Base-by-base conservation (phyloP, 2,113 vertebrate species). In the Tenrec ecaudatus region DNA sequence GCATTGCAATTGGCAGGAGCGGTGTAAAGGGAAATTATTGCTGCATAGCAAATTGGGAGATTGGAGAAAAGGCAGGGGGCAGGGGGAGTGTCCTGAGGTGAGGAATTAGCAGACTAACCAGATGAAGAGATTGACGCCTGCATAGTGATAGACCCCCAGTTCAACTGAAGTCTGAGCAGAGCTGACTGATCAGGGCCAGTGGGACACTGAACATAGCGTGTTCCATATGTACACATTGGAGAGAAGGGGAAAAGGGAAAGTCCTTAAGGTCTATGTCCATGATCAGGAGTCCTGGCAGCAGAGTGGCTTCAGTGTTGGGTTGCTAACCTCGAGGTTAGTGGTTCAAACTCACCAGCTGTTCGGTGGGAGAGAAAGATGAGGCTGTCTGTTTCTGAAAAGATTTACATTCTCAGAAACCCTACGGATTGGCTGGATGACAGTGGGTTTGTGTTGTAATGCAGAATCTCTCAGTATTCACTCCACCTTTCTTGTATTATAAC, bases 1-100 rank as follows among this genome's bases (percentile, higher is more conserved):
- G 97, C 96, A 96, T 92, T 62, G 84, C 94, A 89, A 95, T 93
- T 82, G 95, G 95, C 95, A 97, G 88, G 95, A 94, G 96, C 60
- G 10, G 91, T 90, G 96, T 95, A 94, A 97, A 97, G 94, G 95
- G 96, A 98, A 97, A 97, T 97, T 96, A 96, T 82, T 97, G 97
- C 95, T 94, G 97, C 96, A 96, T 84, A 97, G 94, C 97, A 97
- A 97, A 97, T 96, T 90, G 97, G 96, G 93, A 96, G 1, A 62
- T 31, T 71, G 94, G 81, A 29, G 76, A 62, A 62, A 86, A 90
- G 97, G 93, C 96, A 96, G 87, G 94, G 90, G 88, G 95, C 94
- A 66, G 22, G 92, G 94, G 66, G 47, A 75, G 10, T 91, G 89
- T 95, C 95, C 94, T 77, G 86, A 97, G 96, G 95, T 90, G 92